phyloP scores from a whole-genome alignment of 1,140 invertebrate species.

The Trichonephila clavipes region DNA sequence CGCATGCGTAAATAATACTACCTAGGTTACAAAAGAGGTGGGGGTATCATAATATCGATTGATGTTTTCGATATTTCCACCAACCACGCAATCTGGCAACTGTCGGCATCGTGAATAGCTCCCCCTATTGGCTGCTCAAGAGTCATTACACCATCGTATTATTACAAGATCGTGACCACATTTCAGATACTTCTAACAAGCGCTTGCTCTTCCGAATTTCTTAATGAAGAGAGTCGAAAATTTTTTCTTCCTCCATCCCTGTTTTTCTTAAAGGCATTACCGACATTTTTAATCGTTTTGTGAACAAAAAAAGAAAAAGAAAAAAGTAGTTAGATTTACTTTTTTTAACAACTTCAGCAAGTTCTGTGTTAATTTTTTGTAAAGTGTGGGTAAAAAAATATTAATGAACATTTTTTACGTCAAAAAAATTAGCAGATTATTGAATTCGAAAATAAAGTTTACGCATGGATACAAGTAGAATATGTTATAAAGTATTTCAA shows the following conservation, averaged over 20 bases:
- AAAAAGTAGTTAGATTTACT: not conserved
- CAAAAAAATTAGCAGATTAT: not conserved
- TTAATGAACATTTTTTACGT: not conserved
- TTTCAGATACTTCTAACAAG: constrained; percentile 11
- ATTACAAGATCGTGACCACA: constrained; percentile 37
- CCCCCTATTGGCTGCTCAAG: constrained; percentile 68
- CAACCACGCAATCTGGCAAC: constrained; percentile 72
- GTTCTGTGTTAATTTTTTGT: not conserved
- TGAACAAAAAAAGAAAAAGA: not conserved
- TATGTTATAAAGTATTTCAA: too few species aligned
- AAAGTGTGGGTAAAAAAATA: not conserved
- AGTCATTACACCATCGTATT: constrained; percentile 61
- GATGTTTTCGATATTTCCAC: constrained; percentile 74
- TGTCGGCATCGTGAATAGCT: not conserved
- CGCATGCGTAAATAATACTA: constrained; percentile 66
- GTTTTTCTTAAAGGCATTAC: not conserved
- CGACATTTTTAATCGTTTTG: constrained; percentile 37
- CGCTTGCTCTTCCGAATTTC: not conserved
- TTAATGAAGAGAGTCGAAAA: not conserved
- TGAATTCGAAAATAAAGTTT: not conserved
- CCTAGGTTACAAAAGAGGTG: constrained; percentile 11
- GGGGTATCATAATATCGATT: constrained; percentile 75
- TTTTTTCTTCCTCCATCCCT: not conserved
- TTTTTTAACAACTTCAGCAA: not conserved
- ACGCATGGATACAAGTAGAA: too few species aligned